Evolutionary conservation across 2,113 vertebrate genomes (phyloP), one percentile per base, ranked within the genome.

Genomic region (Periophthalmodon schlosseri): DNA sequence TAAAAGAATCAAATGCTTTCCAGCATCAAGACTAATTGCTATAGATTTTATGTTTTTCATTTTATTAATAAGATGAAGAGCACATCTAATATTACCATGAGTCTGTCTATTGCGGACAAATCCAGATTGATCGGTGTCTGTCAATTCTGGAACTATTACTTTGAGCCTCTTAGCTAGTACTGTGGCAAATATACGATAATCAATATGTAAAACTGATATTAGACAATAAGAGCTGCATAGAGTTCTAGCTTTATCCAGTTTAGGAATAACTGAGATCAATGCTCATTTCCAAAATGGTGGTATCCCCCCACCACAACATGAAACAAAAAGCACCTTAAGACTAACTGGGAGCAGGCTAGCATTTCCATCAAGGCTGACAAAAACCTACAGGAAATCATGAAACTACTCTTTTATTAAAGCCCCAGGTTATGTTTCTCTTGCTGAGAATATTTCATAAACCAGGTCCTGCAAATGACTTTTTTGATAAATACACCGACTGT

Each of bases 301-400:
- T 2, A 28, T 60, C 8, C 6, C 13, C 9, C 24, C 57, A 13
- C 58, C 58, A 61, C 15, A 14, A 61, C 13, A 33, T 61, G 14
- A 10, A 28, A 28, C 28, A 28, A 28, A 28, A 1, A 28, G 28
- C 28, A 28, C 39, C 16, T 52, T 52, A 52, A 52, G 4, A 18
- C 16, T 52, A 52, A 52, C 49, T 18, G 49, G 16, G 76, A 49
- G 66, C 65, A 69, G 79, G 69, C 12, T 57, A 28, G 67, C 69
- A 61, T 74, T 82, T 88, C 67, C 79, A 89, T 86, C 81, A 77
- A 47, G 46, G 76, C 70, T 54, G 85, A 74, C 72, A 64, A 69
- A 64, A 58, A 63, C 61, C 82, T 78, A 57, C 75, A 83, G 77
- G 71, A 86, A 87, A 82, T 84, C 82, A 84, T 81, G 82, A 83